Percentiles rank a stretch among this genome's conserved stretches.
phyloP scores from a whole-genome alignment of 2,888 invertebrate genomes.

The Brachyptera risi region DNA sequence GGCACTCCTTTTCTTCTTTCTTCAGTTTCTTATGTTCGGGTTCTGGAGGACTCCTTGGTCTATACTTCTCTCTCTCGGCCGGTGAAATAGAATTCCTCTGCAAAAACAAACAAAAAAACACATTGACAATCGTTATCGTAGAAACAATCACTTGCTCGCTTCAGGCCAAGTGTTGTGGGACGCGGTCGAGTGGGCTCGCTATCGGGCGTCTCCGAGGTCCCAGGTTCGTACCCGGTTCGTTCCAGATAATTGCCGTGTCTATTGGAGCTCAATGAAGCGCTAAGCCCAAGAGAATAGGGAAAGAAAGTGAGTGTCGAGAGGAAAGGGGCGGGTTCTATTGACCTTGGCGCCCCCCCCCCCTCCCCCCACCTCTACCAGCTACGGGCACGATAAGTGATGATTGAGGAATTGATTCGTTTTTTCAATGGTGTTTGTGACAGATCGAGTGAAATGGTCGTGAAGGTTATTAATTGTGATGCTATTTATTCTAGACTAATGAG shows the following conservation, averaged over 20 bases:
- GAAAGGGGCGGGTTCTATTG: not conserved
- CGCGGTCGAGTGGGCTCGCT: too few species aligned
- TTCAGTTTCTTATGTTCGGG: slow-evolving; percentile 67
- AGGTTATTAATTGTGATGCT: too few species aligned
- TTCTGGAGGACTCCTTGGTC: slow-evolving; percentile 72
- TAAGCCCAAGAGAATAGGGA: not conserved
- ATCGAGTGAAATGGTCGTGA: too few species aligned
- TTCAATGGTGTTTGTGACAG: too few species aligned
- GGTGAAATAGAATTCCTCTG: slow-evolving; percentile 85
- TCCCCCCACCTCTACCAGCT: too few species aligned
- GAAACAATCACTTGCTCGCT: not conserved
- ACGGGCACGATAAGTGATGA: too few species aligned
- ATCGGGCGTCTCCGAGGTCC: too few species aligned
- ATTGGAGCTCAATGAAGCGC: slow-evolving; percentile 23
- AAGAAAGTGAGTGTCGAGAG: not conserved
- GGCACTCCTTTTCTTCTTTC: slow-evolving; percentile 75
- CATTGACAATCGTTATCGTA: not conserved
- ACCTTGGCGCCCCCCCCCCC: too few species aligned
- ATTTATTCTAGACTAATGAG: too few species aligned
- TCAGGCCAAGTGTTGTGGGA: too few species aligned
- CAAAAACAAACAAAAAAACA: slow-evolving; percentile 38
- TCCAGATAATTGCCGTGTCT: slow-evolving; percentile 24
- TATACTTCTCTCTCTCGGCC: slow-evolving; percentile 76
- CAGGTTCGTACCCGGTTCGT: slow-evolving; percentile 13
- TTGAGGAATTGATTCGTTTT: too few species aligned